Conservation (phyloP, 1,140 invertebrate species). For the Geopemphigus sp. region DNA sequence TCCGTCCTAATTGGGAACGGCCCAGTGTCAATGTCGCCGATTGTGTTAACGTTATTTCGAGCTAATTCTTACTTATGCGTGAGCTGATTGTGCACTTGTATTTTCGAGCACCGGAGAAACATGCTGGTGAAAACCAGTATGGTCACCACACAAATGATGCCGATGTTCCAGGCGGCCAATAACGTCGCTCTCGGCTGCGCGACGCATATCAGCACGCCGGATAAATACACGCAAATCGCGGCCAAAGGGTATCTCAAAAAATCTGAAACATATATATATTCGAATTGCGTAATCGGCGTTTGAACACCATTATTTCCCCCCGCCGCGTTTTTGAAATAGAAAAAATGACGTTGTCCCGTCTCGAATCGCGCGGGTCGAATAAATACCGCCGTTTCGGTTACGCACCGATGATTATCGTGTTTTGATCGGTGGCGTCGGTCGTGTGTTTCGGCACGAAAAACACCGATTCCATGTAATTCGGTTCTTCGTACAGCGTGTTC, state of each 20-base stretch:
- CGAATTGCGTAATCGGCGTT: neutral
- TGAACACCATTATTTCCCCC: too few relatives aligned
- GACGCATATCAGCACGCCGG: slow-evolving; percentile 36
- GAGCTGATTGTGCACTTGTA: slow-evolving; percentile 42
- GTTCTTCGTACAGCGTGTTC: slow-evolving; percentile 41
- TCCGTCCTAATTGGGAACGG: neutral
- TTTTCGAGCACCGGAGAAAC: slow-evolving; percentile 37
- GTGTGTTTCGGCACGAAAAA: slow-evolving; percentile 37
- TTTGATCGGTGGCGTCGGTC: slow-evolving; percentile 14
- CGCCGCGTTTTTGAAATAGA: too few relatives aligned
- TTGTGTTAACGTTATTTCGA: too few relatives aligned
- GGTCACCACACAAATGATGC: slow-evolving; percentile 33
- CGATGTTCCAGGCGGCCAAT: slow-evolving; percentile 40
- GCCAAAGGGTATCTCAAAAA: slow-evolving; percentile 34
- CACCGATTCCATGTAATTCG: slow-evolving; percentile 42
- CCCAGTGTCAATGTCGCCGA: neutral
- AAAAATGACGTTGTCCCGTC: too few relatives aligned
- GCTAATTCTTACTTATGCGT: neutral
- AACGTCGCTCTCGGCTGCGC: slow-evolving; percentile 35
- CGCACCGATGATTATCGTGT: slow-evolving; percentile 29
- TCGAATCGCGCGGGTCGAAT: too few relatives aligned
- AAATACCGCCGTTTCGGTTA: neutral
- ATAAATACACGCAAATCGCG: slow-evolving; percentile 28
- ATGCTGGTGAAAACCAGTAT: slow-evolving; percentile 26
- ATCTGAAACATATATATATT: slow-evolving; percentile 13